Evolutionary conservation across 2,888 invertebrate species (phyloP).

Genomic region (Oscheius sp.): DNA sequence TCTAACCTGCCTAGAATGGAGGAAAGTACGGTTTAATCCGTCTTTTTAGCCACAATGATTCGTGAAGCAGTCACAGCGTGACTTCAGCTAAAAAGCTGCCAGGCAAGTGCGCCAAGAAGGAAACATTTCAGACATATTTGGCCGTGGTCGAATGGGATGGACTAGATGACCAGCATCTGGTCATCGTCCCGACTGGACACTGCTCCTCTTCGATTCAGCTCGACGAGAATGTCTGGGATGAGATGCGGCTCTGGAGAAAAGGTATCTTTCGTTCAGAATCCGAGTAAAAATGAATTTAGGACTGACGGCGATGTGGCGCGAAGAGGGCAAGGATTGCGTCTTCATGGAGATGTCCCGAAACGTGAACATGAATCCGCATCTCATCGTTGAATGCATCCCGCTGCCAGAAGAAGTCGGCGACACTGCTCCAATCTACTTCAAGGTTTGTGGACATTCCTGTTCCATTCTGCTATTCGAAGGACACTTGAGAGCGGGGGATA

Average conservation of each 20-base stretch:
- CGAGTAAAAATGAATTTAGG: conserved; percentile 70
- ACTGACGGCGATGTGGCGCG: conserved; percentile 84
- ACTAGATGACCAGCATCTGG: conserved; percentile 85
- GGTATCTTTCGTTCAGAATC: conserved; percentile 60
- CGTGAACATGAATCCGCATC: conserved; percentile 81
- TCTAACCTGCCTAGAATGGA: background rate
- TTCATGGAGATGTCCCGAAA: conserved; percentile 89
- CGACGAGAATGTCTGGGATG: conserved; percentile 94
- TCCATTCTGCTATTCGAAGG: conserved; percentile 3
- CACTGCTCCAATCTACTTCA: conserved; percentile 93
- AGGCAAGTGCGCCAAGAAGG: too few relatives aligned
- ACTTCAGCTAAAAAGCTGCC: conserved; percentile 34
- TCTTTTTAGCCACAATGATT: background rate
- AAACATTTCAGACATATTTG: conserved; percentile 79
- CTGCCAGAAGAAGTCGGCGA: conserved; percentile 86
- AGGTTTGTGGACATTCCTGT: conserved; percentile 75
- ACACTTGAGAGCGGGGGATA: background rate
- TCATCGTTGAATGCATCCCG: conserved; percentile 90
- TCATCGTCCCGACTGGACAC: conserved; percentile 85
- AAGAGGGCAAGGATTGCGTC: conserved; percentile 82
- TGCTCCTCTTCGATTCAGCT: conserved; percentile 85
- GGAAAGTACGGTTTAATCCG: background rate
- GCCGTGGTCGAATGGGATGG: conserved; percentile 85
- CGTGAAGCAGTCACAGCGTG: background rate
- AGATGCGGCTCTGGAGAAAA: conserved; percentile 85